Base-by-base conservation (phyloP, 2,797 vertebrate genomes). In the Helostoma temminkii region DNA sequence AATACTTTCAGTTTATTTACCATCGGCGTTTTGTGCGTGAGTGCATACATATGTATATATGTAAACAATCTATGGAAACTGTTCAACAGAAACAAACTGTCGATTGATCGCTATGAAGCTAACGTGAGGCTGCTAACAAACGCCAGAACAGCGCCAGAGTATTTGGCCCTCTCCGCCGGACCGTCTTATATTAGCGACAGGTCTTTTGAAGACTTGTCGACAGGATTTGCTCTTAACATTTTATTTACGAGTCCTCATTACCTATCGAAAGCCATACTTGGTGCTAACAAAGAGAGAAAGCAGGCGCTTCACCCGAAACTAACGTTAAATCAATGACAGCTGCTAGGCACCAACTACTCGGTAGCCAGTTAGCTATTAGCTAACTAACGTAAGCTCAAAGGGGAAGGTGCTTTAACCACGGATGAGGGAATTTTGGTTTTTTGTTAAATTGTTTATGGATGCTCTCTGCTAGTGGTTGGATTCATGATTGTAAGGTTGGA, bases 151-250 rank as follows among this genome's bases (percentile, higher is more conserved):
- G 76, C 77, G 18, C 49, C 5, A 32, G 48, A 65, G 54, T 60
- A 55, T 80, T 52, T 82, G 92, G 91, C 91, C 92, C 91, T 80
- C 85, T 86, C 80, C 66, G 53, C 52, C 75, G 45, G 66, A 43
- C 46, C 50, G 36, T 64, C 22, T 19, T 5, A 34, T 55, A 65
- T 50, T 63, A 74, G 42, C 34, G 19, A 25, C 41, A 25, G 59
- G 7, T 54, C 64, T 68, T 49, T 11, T 43, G 15, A 22, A 53
- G 6, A 57, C 11, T 5, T 22, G 25, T 36, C 10, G 15, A 41
- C 30, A 0, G 4, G 3, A 14, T 34, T 76, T 72, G 24, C 18
- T 47, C 4, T 2, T 16, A 24, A 22, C 6, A 11, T 32, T 22
- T 9, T 4, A 0, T 15, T 45, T 37, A 30, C 0, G 3, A 16